phyloP scores from a whole-genome alignment of 2,888 invertebrate genomes.

The Emmelina monodactyla region DNA sequence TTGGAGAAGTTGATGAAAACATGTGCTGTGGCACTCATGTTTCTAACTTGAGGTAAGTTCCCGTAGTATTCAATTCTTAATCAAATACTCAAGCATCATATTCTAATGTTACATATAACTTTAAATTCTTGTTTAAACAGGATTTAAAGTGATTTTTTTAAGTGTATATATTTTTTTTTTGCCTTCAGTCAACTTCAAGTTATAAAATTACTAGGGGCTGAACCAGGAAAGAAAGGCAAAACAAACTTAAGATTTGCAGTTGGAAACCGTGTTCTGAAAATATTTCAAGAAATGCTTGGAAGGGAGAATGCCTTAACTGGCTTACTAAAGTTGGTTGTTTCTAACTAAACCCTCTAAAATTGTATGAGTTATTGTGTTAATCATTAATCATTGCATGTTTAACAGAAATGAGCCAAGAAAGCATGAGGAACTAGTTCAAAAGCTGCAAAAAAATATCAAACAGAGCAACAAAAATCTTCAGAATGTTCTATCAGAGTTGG shows the following conservation, averaged over 20 bases:
- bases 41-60: conserved; percentile 68
- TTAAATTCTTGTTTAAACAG: no score
- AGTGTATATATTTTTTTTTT: no score
- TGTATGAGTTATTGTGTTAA: background rate
- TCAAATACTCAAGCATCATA: no score
- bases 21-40: conserved; percentile 93
- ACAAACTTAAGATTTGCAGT: conserved; percentile 74
- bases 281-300: conserved; percentile 67
- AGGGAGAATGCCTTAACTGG: conserved; percentile 74
- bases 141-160: no score
- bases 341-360: no score
- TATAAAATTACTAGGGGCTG: conserved; percentile 71
- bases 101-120: no score
- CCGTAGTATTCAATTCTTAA: no score
- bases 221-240: conserved; percentile 78
- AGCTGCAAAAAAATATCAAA: conserved; percentile 75
- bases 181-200: conserved; percentile 72
- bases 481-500: conserved; percentile 72
- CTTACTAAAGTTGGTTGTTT: conserved; percentile 72
- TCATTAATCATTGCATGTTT: conserved; percentile 16
- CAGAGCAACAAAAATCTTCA: conserved; percentile 69
- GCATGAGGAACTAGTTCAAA: conserved; percentile 77
- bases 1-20: conserved; percentile 78
- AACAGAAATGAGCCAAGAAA: conserved; percentile 73
- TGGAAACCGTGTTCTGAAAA: conserved; percentile 72